Base-by-base conservation (phyloP, 2,113 vertebrate species). In the Mesitornis unicolor region DNA sequence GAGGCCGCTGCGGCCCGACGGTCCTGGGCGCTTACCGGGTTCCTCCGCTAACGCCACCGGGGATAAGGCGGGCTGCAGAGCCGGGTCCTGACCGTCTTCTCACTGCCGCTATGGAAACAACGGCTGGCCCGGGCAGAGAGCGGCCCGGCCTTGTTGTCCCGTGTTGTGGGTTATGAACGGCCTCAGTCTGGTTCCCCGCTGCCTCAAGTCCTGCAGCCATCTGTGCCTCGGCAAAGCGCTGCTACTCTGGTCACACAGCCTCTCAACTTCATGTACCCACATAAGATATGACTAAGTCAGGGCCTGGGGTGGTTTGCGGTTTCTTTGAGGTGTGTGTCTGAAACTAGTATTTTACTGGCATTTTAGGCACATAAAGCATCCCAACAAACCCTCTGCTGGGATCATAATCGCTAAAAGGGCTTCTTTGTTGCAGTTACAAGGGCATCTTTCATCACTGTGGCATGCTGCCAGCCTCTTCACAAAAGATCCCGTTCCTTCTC, bases 251-350 rank as follows among this genome's bases (percentile, higher is more conserved):
- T 40, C 10, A 36, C 36, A 3, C 43, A 7, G 76, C 54, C 11
- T 31, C 42, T 1, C 67, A 12, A 4, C 59, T 10, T 47, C 19
- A 0, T 2, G 18, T 28, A 9, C 15, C 68, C 33, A 9, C 63
- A 0, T 2, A 5, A 35, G 25, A 4, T 2, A 19, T 6, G 4
- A 0, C 6, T 2, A 6, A 61, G 33, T 22, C 81, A 4, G 28
- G 42, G 67, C 45, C 28, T 28, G 47, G 12, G 68, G 68, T 26
- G 47, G 1, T 24, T 42, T 15, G 36, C n/a, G n/a, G 16, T 4
- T 29, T 2, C 16, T 57, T 50, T 11, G 28, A 28, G 40, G 9
- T 26, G 31, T 63, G 38, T 67, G 35, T 22, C 38, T 22, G 63
- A 22, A 83, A 45, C 13, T 24, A 10, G 14, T 19, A 0, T 42